Evolutionary conservation across 2,113 vertebrate genomes (phyloP).

Genomic region (Pseudolaguvia tuberculata): DNA sequence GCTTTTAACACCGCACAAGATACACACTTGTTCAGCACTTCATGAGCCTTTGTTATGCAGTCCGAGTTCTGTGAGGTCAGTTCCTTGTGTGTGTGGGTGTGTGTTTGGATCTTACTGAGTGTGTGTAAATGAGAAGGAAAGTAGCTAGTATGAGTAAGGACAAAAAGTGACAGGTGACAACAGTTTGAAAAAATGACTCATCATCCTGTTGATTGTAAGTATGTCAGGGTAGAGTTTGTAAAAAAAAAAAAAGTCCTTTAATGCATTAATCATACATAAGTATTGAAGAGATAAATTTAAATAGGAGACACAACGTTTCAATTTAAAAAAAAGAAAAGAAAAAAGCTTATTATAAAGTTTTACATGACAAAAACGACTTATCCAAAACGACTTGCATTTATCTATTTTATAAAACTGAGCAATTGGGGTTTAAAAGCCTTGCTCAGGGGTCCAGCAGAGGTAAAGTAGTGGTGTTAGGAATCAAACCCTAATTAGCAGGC

Average conservation of each 20-base stretch:
- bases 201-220: neutral
- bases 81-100: constrained; percentile 8
- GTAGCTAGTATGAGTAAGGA: constrained; percentile 4
- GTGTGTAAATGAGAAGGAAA: constrained; percentile 11
- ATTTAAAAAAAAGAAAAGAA: too few species aligned
- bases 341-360: neutral
- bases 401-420: too few species aligned
- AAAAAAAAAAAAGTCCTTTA: too few species aligned
- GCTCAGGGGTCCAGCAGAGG: too few species aligned
- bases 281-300: too few species aligned
- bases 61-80: constrained; percentile 11
- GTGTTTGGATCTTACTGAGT: constrained; percentile 3
- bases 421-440: too few species aligned
- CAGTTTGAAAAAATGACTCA: neutral
- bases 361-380: neutral
- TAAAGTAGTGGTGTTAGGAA: too few species aligned
- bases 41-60: neutral
- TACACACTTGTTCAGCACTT: constrained; percentile 31
- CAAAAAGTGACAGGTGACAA: neutral
- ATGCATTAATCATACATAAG: too few species aligned
- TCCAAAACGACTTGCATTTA: too few species aligned
- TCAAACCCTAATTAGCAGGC: too few species aligned
- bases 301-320: neutral
- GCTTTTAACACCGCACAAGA: constrained; percentile 12
- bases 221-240: too few species aligned